Evolutionary conservation across 2,113 vertebrate species (phyloP), one percentile per base, ranked within the genome.

Genomic region (Danionella cerebrum): DNA sequence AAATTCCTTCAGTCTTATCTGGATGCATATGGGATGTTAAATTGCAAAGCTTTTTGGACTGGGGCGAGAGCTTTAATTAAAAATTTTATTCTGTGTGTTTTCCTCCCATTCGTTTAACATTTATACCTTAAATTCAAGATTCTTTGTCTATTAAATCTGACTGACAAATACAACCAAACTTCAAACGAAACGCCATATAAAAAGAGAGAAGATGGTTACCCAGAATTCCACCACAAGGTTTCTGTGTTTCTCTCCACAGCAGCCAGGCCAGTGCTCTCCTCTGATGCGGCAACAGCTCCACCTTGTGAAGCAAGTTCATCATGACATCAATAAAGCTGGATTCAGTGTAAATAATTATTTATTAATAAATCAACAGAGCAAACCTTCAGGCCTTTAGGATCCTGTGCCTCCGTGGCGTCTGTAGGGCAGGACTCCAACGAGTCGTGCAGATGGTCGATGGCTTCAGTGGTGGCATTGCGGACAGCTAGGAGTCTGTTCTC

Each of bases 201-300:
- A 33, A 33, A 33, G 29, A 9, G 29, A 5, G 9, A 5, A 2
- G 48, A 38, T n/a, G 10, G 79, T 88, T 87, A 97, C 96, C 96
- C 69, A 98, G 78, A 85, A 98, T 96, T 70, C 95, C 96, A 79
- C 96, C 96, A 68, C 84, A 91, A 0, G 95, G 96, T n/a, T 76
- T 90, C 77, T 98, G 94, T 24, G 74, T 87, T 83, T 98, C 94
- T 67, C 94, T 89, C 95, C 96, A 98, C 1, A 92, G 85, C 4
- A 98, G 83, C 95, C 96, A 98, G 2, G 91, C 86, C 0, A 98
- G 79, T 0, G 94, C 95, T 58, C 80, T 91, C 70, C 85, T 96
- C 83, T 98, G 96, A 76, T 98, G 96, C n/a, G 76, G 75, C 27
- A 98, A 75, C 62, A 98, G 78, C 0, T 70, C 4, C 65, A 90